Percentiles rank a stretch among this genome's conserved stretches.
phyloP scores from a whole-genome alignment of 2,113 vertebrate genomes.

The Hirundichthys speculiger region DNA sequence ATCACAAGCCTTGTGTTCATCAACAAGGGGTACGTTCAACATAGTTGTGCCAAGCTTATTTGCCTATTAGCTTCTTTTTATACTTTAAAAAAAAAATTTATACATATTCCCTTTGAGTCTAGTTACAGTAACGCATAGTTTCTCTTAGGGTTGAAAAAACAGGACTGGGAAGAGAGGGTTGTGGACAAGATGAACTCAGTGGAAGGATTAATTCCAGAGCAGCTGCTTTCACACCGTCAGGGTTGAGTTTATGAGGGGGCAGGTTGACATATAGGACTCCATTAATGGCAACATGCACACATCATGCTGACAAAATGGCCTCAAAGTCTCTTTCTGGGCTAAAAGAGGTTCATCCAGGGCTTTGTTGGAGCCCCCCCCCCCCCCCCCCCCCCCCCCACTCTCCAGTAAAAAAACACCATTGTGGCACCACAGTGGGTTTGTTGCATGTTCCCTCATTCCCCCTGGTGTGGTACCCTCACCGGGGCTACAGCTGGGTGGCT shows the following conservation, averaged over 20 bases:
- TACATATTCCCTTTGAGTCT: not conserved
- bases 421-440: not conserved
- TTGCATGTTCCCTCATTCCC: too few species aligned
- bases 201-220: conserved; percentile 19
- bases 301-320: conserved; percentile 21
- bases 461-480: too few species aligned
- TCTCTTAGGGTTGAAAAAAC: conserved; percentile 1
- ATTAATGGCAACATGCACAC: conserved; percentile 25
- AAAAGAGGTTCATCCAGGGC: not conserved
- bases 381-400: too few species aligned
- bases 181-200: not conserved
- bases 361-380: conserved; percentile 27
- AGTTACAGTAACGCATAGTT: not conserved
- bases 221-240: conserved; percentile 28
- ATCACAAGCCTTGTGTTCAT: too few species aligned
- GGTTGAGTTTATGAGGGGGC: conserved; percentile 20
- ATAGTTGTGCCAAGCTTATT: too few species aligned
- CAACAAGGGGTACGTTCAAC: too few species aligned
- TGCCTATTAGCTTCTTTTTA: too few species aligned
- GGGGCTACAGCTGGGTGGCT: too few species aligned
- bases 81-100: too few species aligned
- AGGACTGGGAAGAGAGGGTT: not conserved
- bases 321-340: not conserved
- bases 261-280: conserved; percentile 40
- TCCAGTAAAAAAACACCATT: conserved; percentile 7